A percentile compares a stretch with the other conserved stretches of the same genome.
Conservation (phyloP, 2,113 vertebrate genomes). For the Oryzias woworae region DNA sequence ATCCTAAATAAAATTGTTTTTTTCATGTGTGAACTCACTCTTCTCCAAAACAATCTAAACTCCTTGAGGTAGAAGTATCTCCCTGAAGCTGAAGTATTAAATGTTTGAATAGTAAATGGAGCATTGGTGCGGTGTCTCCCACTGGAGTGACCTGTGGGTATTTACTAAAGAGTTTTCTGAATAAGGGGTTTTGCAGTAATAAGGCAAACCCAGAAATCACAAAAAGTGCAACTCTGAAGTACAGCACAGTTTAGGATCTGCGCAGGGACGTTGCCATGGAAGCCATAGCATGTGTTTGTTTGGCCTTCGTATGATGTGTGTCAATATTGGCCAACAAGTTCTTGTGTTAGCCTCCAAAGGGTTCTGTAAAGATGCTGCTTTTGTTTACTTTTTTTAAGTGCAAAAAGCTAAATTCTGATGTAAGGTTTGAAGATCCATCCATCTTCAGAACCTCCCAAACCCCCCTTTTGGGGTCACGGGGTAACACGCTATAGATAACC, state of each 20-base stretch:
- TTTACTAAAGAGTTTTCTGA: constrained; percentile 22
- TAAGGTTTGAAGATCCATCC: background rate
- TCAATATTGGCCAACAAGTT: background rate
- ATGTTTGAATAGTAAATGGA: constrained; percentile 48
- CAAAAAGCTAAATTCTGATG: background rate
- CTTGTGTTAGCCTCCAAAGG: constrained; percentile 1
- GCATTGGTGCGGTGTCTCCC: constrained; percentile 20
- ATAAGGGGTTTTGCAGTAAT: constrained; percentile 14
- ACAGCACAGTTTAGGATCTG: constrained; percentile 23
- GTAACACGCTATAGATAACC: too few species aligned
- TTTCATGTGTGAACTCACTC: too few species aligned
- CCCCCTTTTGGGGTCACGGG: too few species aligned
- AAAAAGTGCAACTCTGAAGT: constrained; percentile 7
- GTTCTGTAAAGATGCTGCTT: background rate
- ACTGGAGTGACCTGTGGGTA: constrained; percentile 11
- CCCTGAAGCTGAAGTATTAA: constrained; percentile 34
- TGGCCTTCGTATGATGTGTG: background rate
- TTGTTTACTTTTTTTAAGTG: background rate
- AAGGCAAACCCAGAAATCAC: constrained; percentile 45
- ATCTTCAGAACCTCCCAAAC: too few species aligned
- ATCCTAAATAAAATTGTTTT: background rate
- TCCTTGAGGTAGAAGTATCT: constrained; percentile 15
- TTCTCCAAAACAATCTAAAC: background rate
- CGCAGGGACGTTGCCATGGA: constrained; percentile 10
- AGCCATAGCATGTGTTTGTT: background rate